Conservation (phyloP, 2,797 vertebrate species). For the Danio tinwini region DNA sequence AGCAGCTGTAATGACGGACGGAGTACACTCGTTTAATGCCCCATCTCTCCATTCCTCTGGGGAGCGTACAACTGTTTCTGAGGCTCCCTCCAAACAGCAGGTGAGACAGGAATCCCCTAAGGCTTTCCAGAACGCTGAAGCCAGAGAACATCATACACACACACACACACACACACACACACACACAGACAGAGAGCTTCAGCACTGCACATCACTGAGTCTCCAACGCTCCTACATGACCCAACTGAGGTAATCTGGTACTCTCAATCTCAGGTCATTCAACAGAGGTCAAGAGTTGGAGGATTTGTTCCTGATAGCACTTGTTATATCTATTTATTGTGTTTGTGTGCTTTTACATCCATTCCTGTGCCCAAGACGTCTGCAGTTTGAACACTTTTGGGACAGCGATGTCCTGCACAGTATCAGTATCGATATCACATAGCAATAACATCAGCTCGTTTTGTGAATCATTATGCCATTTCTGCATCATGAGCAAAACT, state of each 20-base stretch:
- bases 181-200: slow-evolving; percentile 36
- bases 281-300: slow-evolving; percentile 23
- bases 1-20: slow-evolving; percentile 59
- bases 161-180: slow-evolving; percentile 33
- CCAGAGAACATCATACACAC: slow-evolving; percentile 61
- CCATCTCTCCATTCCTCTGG: slow-evolving; percentile 61
- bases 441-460: too few species aligned
- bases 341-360: not conserved
- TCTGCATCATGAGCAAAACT: too few species aligned
- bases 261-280: slow-evolving; percentile 44
- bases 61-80: slow-evolving; percentile 63
- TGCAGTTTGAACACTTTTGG: too few species aligned
- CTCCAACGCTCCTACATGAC: slow-evolving; percentile 54
- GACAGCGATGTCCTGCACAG: too few species aligned
- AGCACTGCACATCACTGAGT: slow-evolving; percentile 50
- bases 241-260: slow-evolving; percentile 55
- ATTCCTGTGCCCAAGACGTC: not conserved
- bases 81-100: slow-evolving; percentile 62
- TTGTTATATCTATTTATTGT: not conserved
- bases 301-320: slow-evolving; percentile 18
- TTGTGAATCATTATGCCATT: too few species aligned
- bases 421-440: too few species aligned
- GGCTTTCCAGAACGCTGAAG: slow-evolving; percentile 62
- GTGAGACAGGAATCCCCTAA: slow-evolving; percentile 65
- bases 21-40: slow-evolving; percentile 62